Percentiles rank a stretch among this genome's conserved stretches.
phyloP scores from a whole-genome alignment of 2,888 invertebrate species.

The Drepanosiphum platanoidis region DNA sequence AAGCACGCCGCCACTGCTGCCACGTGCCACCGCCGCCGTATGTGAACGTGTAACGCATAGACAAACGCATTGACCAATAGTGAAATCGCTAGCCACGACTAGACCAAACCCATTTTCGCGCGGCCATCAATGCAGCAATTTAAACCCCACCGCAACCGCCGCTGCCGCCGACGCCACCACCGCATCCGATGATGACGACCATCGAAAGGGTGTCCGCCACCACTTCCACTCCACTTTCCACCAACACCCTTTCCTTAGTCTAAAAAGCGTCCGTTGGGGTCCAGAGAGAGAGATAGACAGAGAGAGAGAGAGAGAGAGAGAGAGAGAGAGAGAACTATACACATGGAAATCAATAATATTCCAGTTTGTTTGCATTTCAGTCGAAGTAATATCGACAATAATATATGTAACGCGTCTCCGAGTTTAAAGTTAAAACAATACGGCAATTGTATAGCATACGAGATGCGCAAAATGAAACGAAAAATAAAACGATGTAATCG shows the following conservation, averaged over 20 bases:
- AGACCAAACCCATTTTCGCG: slow-evolving; percentile 62
- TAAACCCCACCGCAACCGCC: slow-evolving; percentile 18
- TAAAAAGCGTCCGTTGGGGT: slow-evolving; percentile 36
- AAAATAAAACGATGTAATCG: slow-evolving; percentile 15
- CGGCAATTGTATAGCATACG: neutral
- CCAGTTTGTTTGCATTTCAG: neutral
- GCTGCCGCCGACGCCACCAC: neutral
- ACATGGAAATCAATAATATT: slow-evolving; percentile 43
- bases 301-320: neutral
- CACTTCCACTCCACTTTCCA: slow-evolving; percentile 6
- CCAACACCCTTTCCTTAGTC: neutral
- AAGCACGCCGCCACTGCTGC: neutral
- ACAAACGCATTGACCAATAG: slow-evolving; percentile 52
- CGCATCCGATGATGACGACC: slow-evolving; percentile 41
- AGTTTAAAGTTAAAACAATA: neutral
- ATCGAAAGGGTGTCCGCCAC: slow-evolving; percentile 43
- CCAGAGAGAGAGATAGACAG: slow-evolving; percentile 7
- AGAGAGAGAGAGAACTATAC: neutral
- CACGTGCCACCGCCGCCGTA: neutral
- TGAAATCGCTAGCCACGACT: slow-evolving; percentile 48
- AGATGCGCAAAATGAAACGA: neutral
- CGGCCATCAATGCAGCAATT: slow-evolving; percentile 59
- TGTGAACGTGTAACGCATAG: neutral
- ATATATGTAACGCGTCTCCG: neutral
- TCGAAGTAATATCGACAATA: neutral